These are phyloP conservation scores for Lysandra coridon DNA, from an alignment of 2,888 invertebrate genomes.

Conservation along the genomic window DNA sequence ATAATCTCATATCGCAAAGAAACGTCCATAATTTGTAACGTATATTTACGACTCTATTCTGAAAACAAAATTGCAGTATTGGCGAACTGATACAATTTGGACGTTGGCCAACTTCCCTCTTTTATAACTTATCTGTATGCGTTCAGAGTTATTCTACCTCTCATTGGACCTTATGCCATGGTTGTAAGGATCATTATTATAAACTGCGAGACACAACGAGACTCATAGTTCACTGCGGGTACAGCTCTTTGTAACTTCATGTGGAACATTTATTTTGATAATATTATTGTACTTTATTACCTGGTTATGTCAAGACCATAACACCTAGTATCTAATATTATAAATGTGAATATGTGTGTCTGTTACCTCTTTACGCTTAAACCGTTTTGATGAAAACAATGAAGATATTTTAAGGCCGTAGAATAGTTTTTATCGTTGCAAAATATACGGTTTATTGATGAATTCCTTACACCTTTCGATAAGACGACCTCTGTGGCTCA, in stretches of 20 bases:
- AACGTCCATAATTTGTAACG: neutral
- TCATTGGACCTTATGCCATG: neutral
- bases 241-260: neutral
- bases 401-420: too few relatives aligned
- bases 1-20: neutral
- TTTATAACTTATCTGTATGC: slow-evolving; percentile 15
- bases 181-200: neutral
- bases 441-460: too few relatives aligned
- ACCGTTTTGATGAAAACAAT: neutral
- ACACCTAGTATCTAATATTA: neutral
- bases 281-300: neutral
- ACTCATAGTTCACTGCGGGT: neutral
- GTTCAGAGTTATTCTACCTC: neutral
- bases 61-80: slow-evolving; percentile 16
- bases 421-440: too few relatives aligned
- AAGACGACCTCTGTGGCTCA: too few relatives aligned
- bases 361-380: neutral
- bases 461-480: too few relatives aligned
- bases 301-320: neutral
- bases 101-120: neutral
- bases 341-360: neutral
- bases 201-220: neutral
- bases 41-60: neutral
- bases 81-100: slow-evolving; percentile 13
- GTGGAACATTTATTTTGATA: neutral